Base-by-base conservation (phyloP, 2,888 invertebrate species). In the Coremacera marginata region DNA sequence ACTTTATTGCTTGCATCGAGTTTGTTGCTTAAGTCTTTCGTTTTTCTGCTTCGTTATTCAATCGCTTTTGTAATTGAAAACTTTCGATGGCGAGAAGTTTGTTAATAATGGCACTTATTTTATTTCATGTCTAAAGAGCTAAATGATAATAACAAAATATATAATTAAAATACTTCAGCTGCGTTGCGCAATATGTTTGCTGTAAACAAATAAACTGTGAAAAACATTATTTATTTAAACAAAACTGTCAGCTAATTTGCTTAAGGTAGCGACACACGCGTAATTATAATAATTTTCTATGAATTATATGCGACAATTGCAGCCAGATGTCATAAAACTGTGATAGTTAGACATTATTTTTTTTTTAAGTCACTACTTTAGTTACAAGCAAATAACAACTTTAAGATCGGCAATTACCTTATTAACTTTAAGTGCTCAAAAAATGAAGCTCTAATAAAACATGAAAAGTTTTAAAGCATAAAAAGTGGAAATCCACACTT, bases 251-350 rank as follows among this genome's bases (percentile, higher is more conserved):
- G 14, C 1, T 2, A 44, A 44, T 11, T 14, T 11, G 27, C 63
- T 63, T 4, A 31, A 25, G 7, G 3, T 2, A 63, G 31, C 31
- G 34, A 63, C 16, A n/a, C 19, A 8, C 51, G 25, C 49, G 68
- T 51, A 68, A 68, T 68, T 51, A 68, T 68, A n/a, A 68, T 68
- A 68, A 68, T 68, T 68, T 51, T 68, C 51, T 68, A 4, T 49
- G 51, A 68, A 68, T 68, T 68, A 51, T 51, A 49, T 25, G 22
- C 51, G 68, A 22, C 68, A 25, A 7, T 65, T 51, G 51, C 37
- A 51, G 51, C 68, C 11, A 34, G 68, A 51, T 25, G 68, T 68
- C 68, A 68, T 68, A 68, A 68, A 68, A 68, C n/a, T 11, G 31
- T 31, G 14, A 63, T n/a, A 7, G 63, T 63, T 63, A 63, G 1